Evolutionary conservation across 2,113 vertebrate species (phyloP), one percentile per base, ranked within the genome.

Genomic region (Anhinga anhinga): DNA sequence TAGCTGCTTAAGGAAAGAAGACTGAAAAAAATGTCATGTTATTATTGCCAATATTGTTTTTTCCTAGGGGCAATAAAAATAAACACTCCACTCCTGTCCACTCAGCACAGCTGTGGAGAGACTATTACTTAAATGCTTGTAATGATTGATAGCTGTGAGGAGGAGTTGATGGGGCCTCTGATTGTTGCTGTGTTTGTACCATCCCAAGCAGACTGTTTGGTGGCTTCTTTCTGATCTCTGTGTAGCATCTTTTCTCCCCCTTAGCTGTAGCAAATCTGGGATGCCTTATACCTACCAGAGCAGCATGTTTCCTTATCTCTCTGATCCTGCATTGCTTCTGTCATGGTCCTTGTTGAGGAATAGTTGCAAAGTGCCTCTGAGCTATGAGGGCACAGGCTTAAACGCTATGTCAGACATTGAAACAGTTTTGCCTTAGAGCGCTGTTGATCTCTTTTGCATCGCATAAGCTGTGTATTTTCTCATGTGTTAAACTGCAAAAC

Each of bases 21-120:
- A 53, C 6, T 20, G 10, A 17, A 23, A n/a, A 30, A 72, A 85
- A 18, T 1, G 1, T 5, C 7, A 11, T 10, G 2, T 26, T 52
- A 7, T 49, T 92, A 71, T 90, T 88, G 32, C 8, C 25, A 10
- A 2, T 63, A 25, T 73, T 47, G 32, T 85, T 38, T 85, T 74
- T 61, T 3, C 5, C 18, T 38, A 6, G 4, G 7, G 15, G 5
- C 10, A 42, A 29, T 45, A 56, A 82, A 42, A 63, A 23, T 2
- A 32, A 81, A 2, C 8, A 9, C 12, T 67, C 7, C 25, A 4
- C 27, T 40, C 10, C 8, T 26, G 6, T 59, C 11, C 36, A 42
- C 42, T 83, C 8, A 11, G 3, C 14, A 23, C 44, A 44, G 10
- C 15, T 19, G 11, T 49, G 56, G 38, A 49, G n/a, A n/a, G 9